Evolutionary conservation across 2,888 invertebrate species (phyloP).

Genomic region (Ophion costatus): DNA sequence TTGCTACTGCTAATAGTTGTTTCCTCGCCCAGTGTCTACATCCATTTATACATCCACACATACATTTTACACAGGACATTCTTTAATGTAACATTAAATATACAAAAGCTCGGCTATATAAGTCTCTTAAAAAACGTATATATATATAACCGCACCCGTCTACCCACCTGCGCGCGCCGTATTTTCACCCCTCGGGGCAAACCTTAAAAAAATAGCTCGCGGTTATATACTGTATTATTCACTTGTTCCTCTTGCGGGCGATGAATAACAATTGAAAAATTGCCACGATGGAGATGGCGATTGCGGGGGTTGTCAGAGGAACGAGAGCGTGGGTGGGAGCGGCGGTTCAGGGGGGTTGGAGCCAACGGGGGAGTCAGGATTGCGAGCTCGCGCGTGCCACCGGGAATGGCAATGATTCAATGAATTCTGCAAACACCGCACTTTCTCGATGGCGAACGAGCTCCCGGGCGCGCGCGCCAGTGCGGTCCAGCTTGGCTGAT

Average conservation of each 20-base stretch:
- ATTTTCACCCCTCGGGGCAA: slow-evolving; percentile 42
- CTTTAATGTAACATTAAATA: too few relatives aligned
- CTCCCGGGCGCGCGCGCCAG: slow-evolving; percentile 8
- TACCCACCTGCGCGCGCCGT: slow-evolving; percentile 30
- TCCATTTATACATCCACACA: too few relatives aligned
- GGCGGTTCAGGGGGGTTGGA: background rate
- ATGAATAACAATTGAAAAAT: slow-evolving; percentile 71
- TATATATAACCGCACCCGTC: slow-evolving; percentile 14
- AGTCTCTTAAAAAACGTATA: background rate
- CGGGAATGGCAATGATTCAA: slow-evolving; percentile 71
- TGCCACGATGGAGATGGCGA: slow-evolving; percentile 45
- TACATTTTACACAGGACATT: too few relatives aligned
- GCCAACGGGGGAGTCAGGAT: slow-evolving; percentile 31
- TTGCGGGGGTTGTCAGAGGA: slow-evolving; percentile 48
- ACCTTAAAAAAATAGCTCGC: slow-evolving; percentile 44
- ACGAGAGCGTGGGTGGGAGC: slow-evolving; percentile 37
- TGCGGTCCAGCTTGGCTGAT: slow-evolving; percentile 24
- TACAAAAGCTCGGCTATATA: too few relatives aligned
- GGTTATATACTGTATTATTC: slow-evolving; percentile 65
- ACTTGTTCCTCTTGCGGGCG: slow-evolving; percentile 67
- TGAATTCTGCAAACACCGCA: slow-evolving; percentile 72
- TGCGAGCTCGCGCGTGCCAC: slow-evolving; percentile 62
- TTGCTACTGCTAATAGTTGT: too few relatives aligned
- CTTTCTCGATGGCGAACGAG: slow-evolving; percentile 64
- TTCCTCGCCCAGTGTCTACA: too few relatives aligned